Evolutionary conservation across 2,797 vertebrate species (phyloP), one percentile per base, ranked within the genome.

Genomic region (Sylvia borin): DNA sequence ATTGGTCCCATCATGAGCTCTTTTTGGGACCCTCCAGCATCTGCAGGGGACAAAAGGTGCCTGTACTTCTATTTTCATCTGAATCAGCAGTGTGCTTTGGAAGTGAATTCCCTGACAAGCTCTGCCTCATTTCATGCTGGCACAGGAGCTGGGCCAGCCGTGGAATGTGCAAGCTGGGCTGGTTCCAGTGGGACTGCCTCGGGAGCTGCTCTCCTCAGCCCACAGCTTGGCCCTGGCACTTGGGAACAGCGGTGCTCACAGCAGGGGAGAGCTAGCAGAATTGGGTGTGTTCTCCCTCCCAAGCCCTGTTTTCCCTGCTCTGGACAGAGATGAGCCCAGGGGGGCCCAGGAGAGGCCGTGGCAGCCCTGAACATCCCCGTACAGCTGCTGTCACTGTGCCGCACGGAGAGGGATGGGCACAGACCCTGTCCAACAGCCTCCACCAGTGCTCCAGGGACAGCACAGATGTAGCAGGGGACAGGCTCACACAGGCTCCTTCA

Each of bases 161-260:
- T 45, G 51, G 31, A 8, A n/a, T 2, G 50, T 48, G 57, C 68
- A 53, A 34, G 31, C 9, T 5, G 57, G 50, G 13, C n/a, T 14
- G 36, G 36, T 73, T 31, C 53, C 60, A 66, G 34, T 17, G 45
- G 72, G 10, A 27, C 13, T 11, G 5, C 43, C 43, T 3, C 4
- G 13, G 70, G 48, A 84, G 53, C 16, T 51, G 61, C 36, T 42
- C 40, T 26, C 20, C 38, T 54, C 70, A 61, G 24, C 45, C 13
- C 42, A 29, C 25, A 51, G 51, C 38, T 25, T 8, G 14, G 71
- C n/a, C 29, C 42, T 14, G 29, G 29, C 16, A 10, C 15, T 18
- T 9, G 2, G 25, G 13, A 24, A 32, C 34, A 68, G 4, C 21
- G 8, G 13, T 17, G 65, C 4, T 0, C 3, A 8, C 21, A 29